Percentiles rank a stretch among this genome's conserved stretches.
Evolutionary conservation across 2,113 vertebrate genomes (phyloP).

Genomic region (Pteruthius melanotis): DNA sequence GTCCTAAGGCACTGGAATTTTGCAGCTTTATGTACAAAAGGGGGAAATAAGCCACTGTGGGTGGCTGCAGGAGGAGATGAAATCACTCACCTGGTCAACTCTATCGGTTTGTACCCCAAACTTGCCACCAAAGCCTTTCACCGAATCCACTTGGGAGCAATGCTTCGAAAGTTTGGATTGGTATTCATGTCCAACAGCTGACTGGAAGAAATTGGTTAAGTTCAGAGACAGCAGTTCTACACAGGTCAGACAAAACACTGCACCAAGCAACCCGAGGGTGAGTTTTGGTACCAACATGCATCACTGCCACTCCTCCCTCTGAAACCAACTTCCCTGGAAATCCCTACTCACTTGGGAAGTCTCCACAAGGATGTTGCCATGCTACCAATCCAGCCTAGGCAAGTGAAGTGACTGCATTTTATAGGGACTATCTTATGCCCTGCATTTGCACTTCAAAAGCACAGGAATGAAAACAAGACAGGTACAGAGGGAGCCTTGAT

Average conservation of each 20-base stretch:
- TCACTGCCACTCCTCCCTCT: not conserved
- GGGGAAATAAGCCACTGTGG: not conserved
- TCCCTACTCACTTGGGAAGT: not conserved
- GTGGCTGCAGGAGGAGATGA: not conserved
- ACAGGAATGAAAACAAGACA: not conserved
- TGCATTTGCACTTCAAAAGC: not conserved
- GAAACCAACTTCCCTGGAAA: not conserved
- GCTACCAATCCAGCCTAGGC: not conserved
- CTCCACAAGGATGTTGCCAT: not conserved
- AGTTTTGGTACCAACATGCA: not conserved
- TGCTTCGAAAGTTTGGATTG: conserved; percentile 90
- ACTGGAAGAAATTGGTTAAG: conserved; percentile 71
- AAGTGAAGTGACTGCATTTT: not conserved
- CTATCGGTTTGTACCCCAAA: conserved; percentile 91
- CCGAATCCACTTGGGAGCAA: conserved; percentile 92
- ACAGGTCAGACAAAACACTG: not conserved
- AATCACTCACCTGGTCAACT: conserved; percentile 86
- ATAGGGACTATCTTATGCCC: not conserved
- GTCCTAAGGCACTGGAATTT: not conserved
- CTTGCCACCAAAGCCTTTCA: conserved; percentile 93
- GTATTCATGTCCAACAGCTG: conserved; percentile 94
- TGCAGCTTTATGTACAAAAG: not conserved
- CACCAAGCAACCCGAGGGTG: not conserved
- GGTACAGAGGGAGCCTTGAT: not conserved
- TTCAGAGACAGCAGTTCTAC: not conserved